phyloP scores from a whole-genome alignment of 2,888 invertebrate genomes.

The Aspidiotus destructor region DNA sequence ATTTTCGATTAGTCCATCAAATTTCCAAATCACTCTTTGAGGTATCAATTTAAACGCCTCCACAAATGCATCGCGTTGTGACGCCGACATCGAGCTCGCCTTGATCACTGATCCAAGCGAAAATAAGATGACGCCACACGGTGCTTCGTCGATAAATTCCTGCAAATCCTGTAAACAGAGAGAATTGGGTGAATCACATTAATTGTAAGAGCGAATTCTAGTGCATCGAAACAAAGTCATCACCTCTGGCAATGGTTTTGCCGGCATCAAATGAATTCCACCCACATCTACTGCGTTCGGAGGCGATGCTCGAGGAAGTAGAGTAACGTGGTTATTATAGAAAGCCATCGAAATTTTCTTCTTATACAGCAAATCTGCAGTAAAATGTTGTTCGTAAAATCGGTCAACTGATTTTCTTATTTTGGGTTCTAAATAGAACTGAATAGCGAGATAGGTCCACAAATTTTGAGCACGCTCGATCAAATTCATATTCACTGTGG shows the following conservation, averaged over 20 bases:
- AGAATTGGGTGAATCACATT: too few relatives aligned
- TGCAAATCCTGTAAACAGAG: too few relatives aligned
- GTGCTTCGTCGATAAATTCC: too few relatives aligned
- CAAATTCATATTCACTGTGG: background rate
- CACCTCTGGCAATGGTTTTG: conserved; percentile 7
- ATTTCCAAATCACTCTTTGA: too few relatives aligned
- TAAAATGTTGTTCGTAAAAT: background rate
- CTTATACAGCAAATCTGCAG: background rate
- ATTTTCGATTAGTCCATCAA: too few relatives aligned
- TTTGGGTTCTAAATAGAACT: background rate
- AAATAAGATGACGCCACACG: too few relatives aligned
- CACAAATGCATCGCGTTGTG: too few relatives aligned
- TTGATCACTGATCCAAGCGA: too few relatives aligned
- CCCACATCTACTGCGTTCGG: conserved; percentile 22
- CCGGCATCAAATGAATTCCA: conserved; percentile 10
- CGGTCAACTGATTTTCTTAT: background rate
- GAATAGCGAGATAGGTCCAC: background rate
- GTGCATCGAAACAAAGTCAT: too few relatives aligned
- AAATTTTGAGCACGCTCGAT: background rate
- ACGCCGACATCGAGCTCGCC: too few relatives aligned
- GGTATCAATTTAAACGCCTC: too few relatives aligned
- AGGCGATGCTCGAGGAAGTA: conserved; percentile 5
- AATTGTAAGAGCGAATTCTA: too few relatives aligned
- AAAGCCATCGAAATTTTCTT: conserved; percentile 9
- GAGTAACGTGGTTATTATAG: conserved; percentile 8